Evolutionary conservation across 2,113 vertebrate genomes (phyloP).

Genomic region (Coracopsis vasa): DNA sequence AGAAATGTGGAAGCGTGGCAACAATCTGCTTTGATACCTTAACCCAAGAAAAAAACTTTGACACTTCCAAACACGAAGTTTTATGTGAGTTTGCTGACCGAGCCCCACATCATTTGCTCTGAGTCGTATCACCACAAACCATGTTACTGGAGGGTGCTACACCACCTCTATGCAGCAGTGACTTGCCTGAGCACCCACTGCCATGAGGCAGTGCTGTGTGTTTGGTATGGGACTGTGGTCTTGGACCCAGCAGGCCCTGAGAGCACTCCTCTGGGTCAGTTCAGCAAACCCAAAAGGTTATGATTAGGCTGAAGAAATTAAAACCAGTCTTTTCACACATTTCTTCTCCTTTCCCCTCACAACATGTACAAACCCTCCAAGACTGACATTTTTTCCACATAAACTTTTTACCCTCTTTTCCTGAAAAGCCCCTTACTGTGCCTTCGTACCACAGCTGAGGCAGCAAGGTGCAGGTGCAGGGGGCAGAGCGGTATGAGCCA

Average conservation of each 20-base stretch:
- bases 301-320: not conserved
- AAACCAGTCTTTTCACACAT: not conserved
- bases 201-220: not conserved
- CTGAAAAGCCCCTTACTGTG: not conserved
- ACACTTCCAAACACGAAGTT: not conserved
- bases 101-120: not conserved
- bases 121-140: not conserved
- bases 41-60: not conserved
- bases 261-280: not conserved
- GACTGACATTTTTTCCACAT: not conserved
- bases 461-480: not conserved
- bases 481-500: not conserved
- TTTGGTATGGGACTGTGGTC: rapidly evolving
- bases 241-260: not conserved
- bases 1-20: not conserved
- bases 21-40: not conserved
- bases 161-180: not conserved
- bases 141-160: not conserved
- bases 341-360: not conserved
- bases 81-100: not conserved
- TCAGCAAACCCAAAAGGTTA: not conserved
- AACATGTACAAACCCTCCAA: not conserved
- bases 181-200: not conserved
- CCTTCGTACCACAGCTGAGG: not conserved
- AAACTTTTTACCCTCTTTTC: not conserved